Base-by-base conservation (phyloP, 1,140 invertebrate species). In the Bradysia coprophila region DNA sequence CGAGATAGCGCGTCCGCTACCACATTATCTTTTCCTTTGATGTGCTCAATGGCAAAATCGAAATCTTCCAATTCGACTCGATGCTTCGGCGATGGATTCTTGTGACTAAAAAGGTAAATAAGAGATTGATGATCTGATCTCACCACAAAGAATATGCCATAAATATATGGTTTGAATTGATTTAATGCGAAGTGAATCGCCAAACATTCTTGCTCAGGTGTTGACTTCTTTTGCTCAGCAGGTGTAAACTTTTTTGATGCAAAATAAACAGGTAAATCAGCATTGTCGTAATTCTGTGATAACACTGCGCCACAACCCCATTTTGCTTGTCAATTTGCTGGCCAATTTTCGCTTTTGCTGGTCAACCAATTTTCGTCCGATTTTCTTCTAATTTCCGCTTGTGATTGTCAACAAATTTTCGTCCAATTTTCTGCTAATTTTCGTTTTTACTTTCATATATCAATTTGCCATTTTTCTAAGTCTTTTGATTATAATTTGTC, bases 91-190 rank as follows among this genome's bases (percentile, higher is more conserved):
- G 39, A 50, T 6, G 55, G 53, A 33, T 64, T 53, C 50, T 61
- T 65, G 2, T 59, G 49, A 18, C 31, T 33, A 42, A 47, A 42
- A 1, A 48, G 22, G 18, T 45, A 70, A 15, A 43, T 46, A 9
- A 71, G 46, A 2, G 63, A 54, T 45, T 53, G 54, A 43, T 70
- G 63, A 46, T 73, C 67, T 1, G 64, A 68, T 32, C 55, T 42
- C 3, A 69, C 49, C 6, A 36, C 56, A 47, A 70, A 69, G 24
- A 57, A 44, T 20, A 16, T 54, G 11, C 57, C 56, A 37, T 55
- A 56, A 11, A 72, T 38, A 47, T 64, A 72, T 19, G 51, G 49
- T 45, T 52, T 41, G 41, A 66, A 67, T 38, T 63, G 44, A 44
- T 62, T 51, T 2, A 63, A 49, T 4, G 56, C 59, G 49, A 53